Conservation (phyloP, 2,797 vertebrate genomes). For the Monodelphis domestica region DNA sequence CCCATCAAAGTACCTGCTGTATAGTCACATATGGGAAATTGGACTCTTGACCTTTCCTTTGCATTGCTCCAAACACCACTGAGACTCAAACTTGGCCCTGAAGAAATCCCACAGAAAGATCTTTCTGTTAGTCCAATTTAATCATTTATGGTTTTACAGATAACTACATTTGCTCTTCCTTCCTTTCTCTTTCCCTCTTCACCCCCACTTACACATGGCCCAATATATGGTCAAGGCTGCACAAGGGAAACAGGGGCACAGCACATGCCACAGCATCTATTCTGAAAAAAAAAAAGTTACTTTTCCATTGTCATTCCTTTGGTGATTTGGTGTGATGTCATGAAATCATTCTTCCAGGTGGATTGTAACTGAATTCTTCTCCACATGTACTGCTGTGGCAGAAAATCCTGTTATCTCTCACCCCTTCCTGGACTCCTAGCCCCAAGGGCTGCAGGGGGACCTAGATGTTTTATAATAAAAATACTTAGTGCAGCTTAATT, state of each 20-base stretch:
- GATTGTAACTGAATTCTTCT: slow-evolving; percentile 59
- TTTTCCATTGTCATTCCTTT: neutral
- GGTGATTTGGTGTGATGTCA: slow-evolving; percentile 59
- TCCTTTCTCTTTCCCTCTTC: neutral
- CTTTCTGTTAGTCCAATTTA: neutral
- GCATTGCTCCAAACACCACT: neutral
- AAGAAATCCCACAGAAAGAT: neutral
- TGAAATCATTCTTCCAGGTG: slow-evolving; percentile 41
- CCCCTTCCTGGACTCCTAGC: neutral
- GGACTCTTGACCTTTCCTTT: neutral
- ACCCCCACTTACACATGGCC: neutral
- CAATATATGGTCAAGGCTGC: neutral
- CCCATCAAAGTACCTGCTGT: neutral
- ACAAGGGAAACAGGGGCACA: neutral
- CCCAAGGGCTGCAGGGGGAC: slow-evolving; percentile 37
- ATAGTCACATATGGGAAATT: neutral
- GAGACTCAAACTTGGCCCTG: neutral
- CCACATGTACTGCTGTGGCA: slow-evolving; percentile 31
- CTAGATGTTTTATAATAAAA: slow-evolving; percentile 20
- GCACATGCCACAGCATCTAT: neutral
- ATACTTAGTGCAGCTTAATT: neutral
- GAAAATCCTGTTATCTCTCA: slow-evolving; percentile 47
- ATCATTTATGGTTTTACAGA: neutral
- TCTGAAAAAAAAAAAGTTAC: neutral
- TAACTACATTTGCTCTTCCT: neutral